Evolutionary conservation across 2,797 vertebrate species (phyloP).

Genomic region (Otolemur crassicaudatus): DNA sequence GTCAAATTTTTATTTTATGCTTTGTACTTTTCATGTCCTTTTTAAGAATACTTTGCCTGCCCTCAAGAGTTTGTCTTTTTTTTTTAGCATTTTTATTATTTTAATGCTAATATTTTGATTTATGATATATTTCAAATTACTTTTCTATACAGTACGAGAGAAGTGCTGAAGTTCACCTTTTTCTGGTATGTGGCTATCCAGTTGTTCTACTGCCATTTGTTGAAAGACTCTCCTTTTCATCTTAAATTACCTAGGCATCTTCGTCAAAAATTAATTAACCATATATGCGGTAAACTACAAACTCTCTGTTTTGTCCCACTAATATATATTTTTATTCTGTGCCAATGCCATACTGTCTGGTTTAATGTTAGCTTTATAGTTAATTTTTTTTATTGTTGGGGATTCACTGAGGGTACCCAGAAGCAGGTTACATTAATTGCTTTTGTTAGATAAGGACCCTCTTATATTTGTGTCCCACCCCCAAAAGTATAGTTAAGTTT

Average conservation of each 20-base stretch:
- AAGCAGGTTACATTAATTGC: too few relatives aligned
- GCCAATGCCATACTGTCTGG: neutral
- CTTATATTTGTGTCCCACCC: too few relatives aligned
- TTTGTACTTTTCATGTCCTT: conserved; percentile 15
- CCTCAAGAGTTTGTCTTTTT: neutral
- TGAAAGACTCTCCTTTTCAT: neutral
- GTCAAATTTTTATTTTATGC: neutral
- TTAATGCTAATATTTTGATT: conserved; percentile 11
- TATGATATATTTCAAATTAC: conserved; percentile 7
- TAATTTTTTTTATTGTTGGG: neutral
- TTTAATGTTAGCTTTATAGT: conserved; percentile 2
- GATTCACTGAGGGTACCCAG: too few relatives aligned
- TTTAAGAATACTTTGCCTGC: neutral
- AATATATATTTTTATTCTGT: neutral
- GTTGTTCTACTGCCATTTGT: neutral
- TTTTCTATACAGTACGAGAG: neutral
- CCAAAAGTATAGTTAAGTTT: neutral
- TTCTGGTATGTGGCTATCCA: neutral
- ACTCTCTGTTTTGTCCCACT: neutral
- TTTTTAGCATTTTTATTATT: neutral
- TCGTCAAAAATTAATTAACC: neutral
- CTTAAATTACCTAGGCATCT: neutral
- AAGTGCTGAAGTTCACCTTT: neutral
- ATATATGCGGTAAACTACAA: neutral
- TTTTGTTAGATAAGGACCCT: too few relatives aligned